Base-by-base conservation (phyloP, 2,888 invertebrate species). In the Napeogenes inachia region DNA sequence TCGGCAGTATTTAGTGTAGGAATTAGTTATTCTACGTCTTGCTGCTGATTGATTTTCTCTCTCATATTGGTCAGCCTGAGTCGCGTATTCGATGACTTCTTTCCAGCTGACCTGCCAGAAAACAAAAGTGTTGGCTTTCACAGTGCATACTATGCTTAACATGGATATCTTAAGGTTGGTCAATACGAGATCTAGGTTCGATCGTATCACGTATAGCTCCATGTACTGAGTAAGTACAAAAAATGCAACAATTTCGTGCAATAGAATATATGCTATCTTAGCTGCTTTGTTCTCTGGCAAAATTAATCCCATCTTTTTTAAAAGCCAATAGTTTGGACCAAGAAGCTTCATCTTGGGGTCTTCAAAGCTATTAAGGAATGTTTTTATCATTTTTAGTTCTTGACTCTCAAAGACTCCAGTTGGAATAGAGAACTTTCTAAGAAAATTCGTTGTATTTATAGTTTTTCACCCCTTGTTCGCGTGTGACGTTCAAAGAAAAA, bases 131-230 rank as follows among this genome's bases (percentile, higher is more conserved):
- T 82, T 80, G 0, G 73, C 75, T 72, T 89, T 89, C 0, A 84
- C 71, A 2, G 83, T 63, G 61, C 84, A 85, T n/a, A 88, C 76
- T 8, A 81, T 75, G 68, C 87, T 87, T 47, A 87, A 65, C 84
- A 87, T 86, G 0, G 88, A 84, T 67, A 87, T 84, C 68, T 80
- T 87, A 42, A 88, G 68, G 65, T 88, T 88, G 0, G 82, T 84
- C n/a, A 87, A 59, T 0, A 86, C 82, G 0, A 77, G 75, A 71
- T 83, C 81, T 54, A 87, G 68, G 63, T 89, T 73, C 0, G 84
- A 81, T 70, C 79, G 76, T 60, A 86, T 80, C 0, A 80, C 75
- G 55, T 81, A 86, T 3, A 87, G 71, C 63, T 89, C 89, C 61
- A 84, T 74, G 59, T 78, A 87, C 61, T 89, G 83, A 0, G 86